These are phyloP conservation scores for Enteromius anoplus DNA, from an alignment of 2,797 vertebrate species.

Conservation along the genomic window DNA sequence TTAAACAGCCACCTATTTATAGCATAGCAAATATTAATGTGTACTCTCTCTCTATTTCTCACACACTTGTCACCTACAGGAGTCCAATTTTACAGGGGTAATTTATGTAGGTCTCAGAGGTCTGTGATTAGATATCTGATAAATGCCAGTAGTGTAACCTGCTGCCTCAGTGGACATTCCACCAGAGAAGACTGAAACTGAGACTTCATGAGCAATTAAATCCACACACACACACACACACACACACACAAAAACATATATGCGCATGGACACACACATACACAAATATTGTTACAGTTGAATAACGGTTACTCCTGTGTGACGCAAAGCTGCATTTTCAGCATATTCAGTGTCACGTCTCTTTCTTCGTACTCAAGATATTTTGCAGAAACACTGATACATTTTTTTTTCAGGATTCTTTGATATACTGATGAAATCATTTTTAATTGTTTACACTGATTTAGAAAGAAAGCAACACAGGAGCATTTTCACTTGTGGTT, in stretches of 20 bases:
- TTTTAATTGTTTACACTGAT: neutral
- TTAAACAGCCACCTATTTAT: constrained; percentile 5
- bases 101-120: constrained; percentile 67
- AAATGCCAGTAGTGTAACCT: constrained; percentile 75
- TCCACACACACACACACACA: constrained; percentile 43
- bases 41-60: neutral
- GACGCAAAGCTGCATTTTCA: neutral
- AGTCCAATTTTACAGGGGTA: constrained; percentile 69
- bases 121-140: constrained; percentile 73
- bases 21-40: neutral
- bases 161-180: constrained; percentile 68
- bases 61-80: constrained; percentile 57
- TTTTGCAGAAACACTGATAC: neutral
- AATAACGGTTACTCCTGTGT: neutral
- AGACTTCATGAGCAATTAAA: constrained; percentile 50
- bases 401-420: neutral
- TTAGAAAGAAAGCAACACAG: neutral
- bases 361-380: neutral
- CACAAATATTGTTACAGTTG: neutral
- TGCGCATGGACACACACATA: constrained; percentile 17
- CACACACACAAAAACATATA: constrained; percentile 14
- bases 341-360: neutral
- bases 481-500: neutral
- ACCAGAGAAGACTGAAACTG: constrained; percentile 61
- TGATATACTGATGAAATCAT: neutral